Evolutionary conservation across 1,140 invertebrate genomes (phyloP), one percentile per base, ranked within the genome.

Genomic region (Oscheius sp.): DNA sequence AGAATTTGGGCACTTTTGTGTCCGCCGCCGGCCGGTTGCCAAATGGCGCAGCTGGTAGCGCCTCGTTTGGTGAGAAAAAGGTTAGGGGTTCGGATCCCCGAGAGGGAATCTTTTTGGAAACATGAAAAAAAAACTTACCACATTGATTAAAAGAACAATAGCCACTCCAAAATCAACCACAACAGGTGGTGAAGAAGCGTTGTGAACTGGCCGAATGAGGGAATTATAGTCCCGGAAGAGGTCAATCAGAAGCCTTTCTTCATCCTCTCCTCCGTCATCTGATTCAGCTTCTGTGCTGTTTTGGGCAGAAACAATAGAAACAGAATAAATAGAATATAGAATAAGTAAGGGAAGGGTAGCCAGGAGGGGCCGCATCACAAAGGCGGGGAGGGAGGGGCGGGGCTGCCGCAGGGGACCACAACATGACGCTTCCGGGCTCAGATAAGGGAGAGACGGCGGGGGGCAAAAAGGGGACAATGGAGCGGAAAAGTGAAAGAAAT

Each of bases 81-180:
- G 38, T 42, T 10, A 42, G 38, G n/a, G 10, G 10, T 42, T 42
- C 38, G n/a, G 38, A 42, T 10, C 10, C n/a, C 10, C 10, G n/a
- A n/a, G 38, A 42, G 38, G 38, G 10, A 10, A n/a, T 23, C 28
- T 7, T 13, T 55, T 23, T 13, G 49, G 7, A 55, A 23, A 55
- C 49, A 23, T 20, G 59, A 28, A 34, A 61, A n/a, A 65, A 15
- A 28, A 18, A 66, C 66, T 68, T 15, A 68, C 66, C 31, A 99
- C 94, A 87, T 96, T 98, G 86, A 99, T 98, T 75, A 99, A 90
- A 87, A 99, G 94, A 77, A 98, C 94, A 85, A 99, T 94, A 73
- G 95, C 94, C 66, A 99, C 89, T 74, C 94, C 94, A 87, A 99
- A 98, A 82, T 91, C 89, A 73, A 99, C 94, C 85, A 93, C 91